Base-by-base conservation (phyloP, 1,140 invertebrate species). In the Meloidogyne hapla region DNA sequence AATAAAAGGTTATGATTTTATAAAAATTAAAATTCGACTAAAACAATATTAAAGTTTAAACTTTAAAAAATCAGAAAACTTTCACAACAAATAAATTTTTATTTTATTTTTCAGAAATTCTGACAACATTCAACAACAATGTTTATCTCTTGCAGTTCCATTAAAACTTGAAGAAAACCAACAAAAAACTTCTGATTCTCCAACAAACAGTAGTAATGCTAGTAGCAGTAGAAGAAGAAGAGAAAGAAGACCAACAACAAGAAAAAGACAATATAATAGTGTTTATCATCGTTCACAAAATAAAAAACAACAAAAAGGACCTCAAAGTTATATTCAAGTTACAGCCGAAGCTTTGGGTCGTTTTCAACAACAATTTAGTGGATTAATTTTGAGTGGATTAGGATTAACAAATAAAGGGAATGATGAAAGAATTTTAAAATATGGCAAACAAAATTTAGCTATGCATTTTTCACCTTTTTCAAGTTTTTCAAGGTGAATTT, bases 291-390 rank as follows among this genome's bases (percentile, higher is more conserved):
- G 48, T 56, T 45, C 18, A 45, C 12, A 45, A 15, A 12, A 12
- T 45, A 56, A 56, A 56, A 56, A 56, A 56, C 48, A 42, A 42
- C 40, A 56, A 56, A 56, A 13, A n/a, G 48, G 48, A 6, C 18
- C 48, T n/a, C 48, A 56, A 56, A 56, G 48, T n/a, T 56, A 56
- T n/a, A 18, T 56, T 56, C 48, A 56, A 56, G 12, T 56, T 5
- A 56, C 48, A 56, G 48, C 18, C 8, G 48, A 56, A n/a, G 48
- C 48, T 4, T 56, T 56, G 48, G 18, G 18, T 6, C 18, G 48
- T 6, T 56, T 56, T n/a, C 48, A 56, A n/a, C 48, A 56, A 56
- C 48, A 56, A 56, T 56, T 56, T 56, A 56, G 48, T 56, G 48
- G 48, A 5, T n/a, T 56, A n/a, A 56, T 56, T 56, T 8, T 56